Base-by-base conservation (phyloP, 2,113 vertebrate species). In the Barnardius zonarius region DNA sequence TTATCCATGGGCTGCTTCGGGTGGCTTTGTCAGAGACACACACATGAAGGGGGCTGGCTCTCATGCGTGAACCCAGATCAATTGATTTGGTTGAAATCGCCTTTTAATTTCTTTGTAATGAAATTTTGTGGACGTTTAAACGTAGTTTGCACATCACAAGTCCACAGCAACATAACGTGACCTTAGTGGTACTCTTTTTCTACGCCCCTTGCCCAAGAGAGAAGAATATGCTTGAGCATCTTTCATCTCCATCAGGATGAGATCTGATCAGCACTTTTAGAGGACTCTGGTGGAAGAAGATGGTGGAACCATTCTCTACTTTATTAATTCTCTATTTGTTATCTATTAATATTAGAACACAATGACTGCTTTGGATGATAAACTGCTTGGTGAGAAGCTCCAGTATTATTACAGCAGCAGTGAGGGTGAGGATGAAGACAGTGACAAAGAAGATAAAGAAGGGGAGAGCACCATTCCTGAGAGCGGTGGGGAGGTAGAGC, bases 361-460 rank as follows among this genome's bases (percentile, higher is more conserved):
- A 88, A 99, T 99, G 99, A 99, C 99, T 3, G 98, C 99, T n/a
- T 73, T 98, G 88, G 99, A 99, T 43, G 99, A 99, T 93, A 99
- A 99, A 88, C 75, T 99, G 30, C 98, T 99, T 64, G 99, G 99
- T 19, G 99, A 99, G 98, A 99, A 99, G 97, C 98, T 99, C 90
- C 99, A 99, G 97, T 99, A 99, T 88, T 99, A 99, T 90, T 99
- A 99, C 95, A 99, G 99, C 97, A 99, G 99, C 95, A 99, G 99
- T 14, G 99, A 99, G 73, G 99, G 99, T 31, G 99, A 99, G 82
- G 99, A 99, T 52, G 99, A 99, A 92, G 99, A 99, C 93, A 99
- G 99, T 4, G 99, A 99, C 76, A 98, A 97, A 2, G 99, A 99
- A 62, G 99, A 99, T 28, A 97, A 97, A 54, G 97, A 95, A 41